Evolutionary conservation across 2,888 invertebrate genomes (phyloP).

Genomic region (Epistrophella euchroma): DNA sequence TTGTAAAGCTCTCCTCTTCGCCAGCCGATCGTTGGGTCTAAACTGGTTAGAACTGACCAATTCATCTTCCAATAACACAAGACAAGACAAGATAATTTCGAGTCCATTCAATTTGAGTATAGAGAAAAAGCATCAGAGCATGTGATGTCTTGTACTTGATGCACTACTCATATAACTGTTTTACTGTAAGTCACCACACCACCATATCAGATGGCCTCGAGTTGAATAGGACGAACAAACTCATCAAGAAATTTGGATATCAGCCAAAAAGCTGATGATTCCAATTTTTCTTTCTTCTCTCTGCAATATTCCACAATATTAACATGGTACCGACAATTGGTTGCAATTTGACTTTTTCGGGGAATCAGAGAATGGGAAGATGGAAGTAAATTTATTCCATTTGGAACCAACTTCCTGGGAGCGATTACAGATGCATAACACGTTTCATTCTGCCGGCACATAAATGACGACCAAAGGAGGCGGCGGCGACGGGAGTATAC

Average conservation of each 20-base stretch:
- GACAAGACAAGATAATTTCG: slow-evolving; percentile 28
- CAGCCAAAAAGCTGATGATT: slow-evolving; percentile 67
- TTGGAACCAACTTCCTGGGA: slow-evolving; percentile 67
- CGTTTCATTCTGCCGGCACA: slow-evolving; percentile 32
- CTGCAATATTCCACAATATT: slow-evolving; percentile 2
- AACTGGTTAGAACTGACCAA: slow-evolving; percentile 63
- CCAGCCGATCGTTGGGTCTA: slow-evolving; percentile 22
- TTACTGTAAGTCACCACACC: neutral
- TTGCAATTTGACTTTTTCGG: slow-evolving; percentile 39
- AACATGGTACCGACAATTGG: slow-evolving; percentile 42
- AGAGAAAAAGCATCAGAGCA: neutral
- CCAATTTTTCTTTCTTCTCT: slow-evolving; percentile 11
- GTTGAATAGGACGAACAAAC: slow-evolving; percentile 34
- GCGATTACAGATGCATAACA: slow-evolving; percentile 70
- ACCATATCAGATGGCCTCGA: slow-evolving; percentile 1
- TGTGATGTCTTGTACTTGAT: neutral
- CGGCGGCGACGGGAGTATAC: neutral
- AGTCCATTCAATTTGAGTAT: slow-evolving; percentile 11
- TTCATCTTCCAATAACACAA: slow-evolving; percentile 44
- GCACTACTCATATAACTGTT: neutral
- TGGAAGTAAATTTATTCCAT: slow-evolving; percentile 54
- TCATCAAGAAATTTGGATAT: slow-evolving; percentile 65
- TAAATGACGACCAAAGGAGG: slow-evolving; percentile 1
- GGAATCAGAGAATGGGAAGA: neutral
- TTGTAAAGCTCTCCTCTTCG: neutral